Evolutionary conservation across 2,797 vertebrate species (phyloP), one percentile per base, ranked within the genome.

Genomic region (Spinibarbus caldwelli): DNA sequence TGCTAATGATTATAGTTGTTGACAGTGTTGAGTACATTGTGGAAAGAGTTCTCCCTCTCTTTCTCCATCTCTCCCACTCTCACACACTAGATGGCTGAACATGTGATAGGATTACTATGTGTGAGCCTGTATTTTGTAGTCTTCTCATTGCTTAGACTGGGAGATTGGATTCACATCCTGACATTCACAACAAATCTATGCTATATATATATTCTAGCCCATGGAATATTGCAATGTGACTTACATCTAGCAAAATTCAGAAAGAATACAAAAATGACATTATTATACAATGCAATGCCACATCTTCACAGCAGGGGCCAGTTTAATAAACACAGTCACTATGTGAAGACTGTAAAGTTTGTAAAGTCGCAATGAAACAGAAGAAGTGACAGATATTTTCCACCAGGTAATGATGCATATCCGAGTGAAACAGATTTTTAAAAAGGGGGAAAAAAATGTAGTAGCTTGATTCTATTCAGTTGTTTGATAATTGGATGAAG

Each of bases 1-100:
- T 91, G 89, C 93, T 95, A 91, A 94, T 94, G 92, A 93, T 49
- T 14, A 41, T 52, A 54, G 64, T 45, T 64, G 72, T 75, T 80
- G 45, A 57, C 71, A 67, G 70, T 49, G 31, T 64, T 62, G 52
- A 75, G 62, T 78, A 84, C 62, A 84, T 68, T 71, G 26, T 78
- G 52, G 19, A 81, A 21, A 64, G 38, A 83, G 23, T 54, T 66
- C 47, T 66, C 70, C 11, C 36, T 84, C 80, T 54, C 62, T 29
- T 62, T 21, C 45, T 52, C 31, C 47, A 10, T 26, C 72, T 36
- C 47, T 52, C 17, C 9, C 5, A 2, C 29, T 21, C 52, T 23
- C 11, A 31, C 54, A 67, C 59, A 29, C 67, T 67, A 38, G 88
- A 92, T 90, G 87, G 89, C 87, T 64, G 72, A 90, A 88, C 23